Base-by-base conservation (phyloP, 2,797 vertebrate genomes). In the Columba guinea region DNA sequence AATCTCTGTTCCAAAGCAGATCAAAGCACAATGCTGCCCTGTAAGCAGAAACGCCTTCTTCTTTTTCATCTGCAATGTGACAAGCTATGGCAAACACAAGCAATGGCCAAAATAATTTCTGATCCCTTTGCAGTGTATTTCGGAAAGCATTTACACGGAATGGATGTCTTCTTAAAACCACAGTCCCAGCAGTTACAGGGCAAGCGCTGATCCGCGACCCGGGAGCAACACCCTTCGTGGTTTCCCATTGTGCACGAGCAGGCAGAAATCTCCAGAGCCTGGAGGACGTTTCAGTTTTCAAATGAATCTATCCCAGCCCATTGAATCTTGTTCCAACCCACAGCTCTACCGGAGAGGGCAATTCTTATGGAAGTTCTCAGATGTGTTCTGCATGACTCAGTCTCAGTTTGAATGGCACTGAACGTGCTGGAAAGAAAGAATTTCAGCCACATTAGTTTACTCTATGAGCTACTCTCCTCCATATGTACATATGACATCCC, bases 231-330 rank as follows among this genome's bases (percentile, higher is more conserved):
- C 19, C 58, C 49, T 10, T 30, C 14, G 27, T 3, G 44, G 23
- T 41, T 37, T 9, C 41, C 35, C 15, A 1, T 21, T 22, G 26
- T 10, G n/a, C 2, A 0, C 1, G 0, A 68, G 28, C 32, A 32
- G 24, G 7, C 30, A 41, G 56, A 51, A 44, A 9, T 10, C 64
- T 77, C 18, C 56, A 35, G 39, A 28, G 49, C 1, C 0, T 12
- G 58, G 19, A 75, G 28, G 2, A 44, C 22, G 17, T 46, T 69
- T 74, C 30, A 15, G 19, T 24, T 79, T 46, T 35, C 60, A 68
- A 24, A 6, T 6, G 1, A 14, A 34, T 34, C 18, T 44, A 6
- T 48, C 34, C 68, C 48, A 3, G 34, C 69, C 68, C 5, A 0
- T 9, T 2, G 8, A 1, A 15, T 58, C 48, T 30, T 6, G 6